A percentile compares a stretch with the other conserved stretches of the same genome.
Evolutionary conservation across 2,888 invertebrate genomes (phyloP).

Genomic region (Orchesellides sinensis): DNA sequence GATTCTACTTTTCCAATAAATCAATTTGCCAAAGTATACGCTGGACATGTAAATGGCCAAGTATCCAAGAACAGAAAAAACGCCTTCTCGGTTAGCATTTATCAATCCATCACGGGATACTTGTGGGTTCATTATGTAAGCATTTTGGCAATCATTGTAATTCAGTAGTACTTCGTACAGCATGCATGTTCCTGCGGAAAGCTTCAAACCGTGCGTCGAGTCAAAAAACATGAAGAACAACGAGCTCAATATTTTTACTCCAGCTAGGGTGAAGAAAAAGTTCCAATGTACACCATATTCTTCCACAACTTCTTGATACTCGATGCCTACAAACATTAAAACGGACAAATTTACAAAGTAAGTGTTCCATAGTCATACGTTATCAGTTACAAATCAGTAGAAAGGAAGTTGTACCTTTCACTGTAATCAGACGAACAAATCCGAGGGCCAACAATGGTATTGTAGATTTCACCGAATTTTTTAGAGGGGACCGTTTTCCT

Average conservation of each 20-base stretch:
- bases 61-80: constrained; percentile 91
- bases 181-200: constrained; percentile 80
- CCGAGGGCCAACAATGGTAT: constrained; percentile 82
- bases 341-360: constrained; percentile 78
- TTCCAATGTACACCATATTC: constrained; percentile 99
- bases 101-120: constrained; percentile 81
- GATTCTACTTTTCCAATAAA: constrained; percentile 76
- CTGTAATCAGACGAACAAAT: constrained; percentile 78
- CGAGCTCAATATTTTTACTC: constrained; percentile 86
- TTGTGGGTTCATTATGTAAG: constrained; percentile 83
- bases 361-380: not conserved
- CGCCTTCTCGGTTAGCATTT: constrained; percentile 93
- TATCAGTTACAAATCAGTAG: not conserved
- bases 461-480: constrained; percentile 76
- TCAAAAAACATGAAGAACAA: constrained; percentile 80
- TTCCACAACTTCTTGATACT: constrained; percentile 91
- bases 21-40: constrained; percentile 81
- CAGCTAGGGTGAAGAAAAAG: constrained; percentile 95
- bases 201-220: constrained; percentile 79
- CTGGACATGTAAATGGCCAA: constrained; percentile 88
- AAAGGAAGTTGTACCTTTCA: constrained; percentile 70
- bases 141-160: constrained; percentile 80
- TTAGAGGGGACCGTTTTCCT: constrained; percentile 76
- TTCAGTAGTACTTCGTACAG: constrained; percentile 84
- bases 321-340: too few relatives aligned